Percentiles rank a stretch among this genome's conserved stretches.
Evolutionary conservation across 2,797 vertebrate genomes (phyloP).

Genomic region (Psittacula echo): DNA sequence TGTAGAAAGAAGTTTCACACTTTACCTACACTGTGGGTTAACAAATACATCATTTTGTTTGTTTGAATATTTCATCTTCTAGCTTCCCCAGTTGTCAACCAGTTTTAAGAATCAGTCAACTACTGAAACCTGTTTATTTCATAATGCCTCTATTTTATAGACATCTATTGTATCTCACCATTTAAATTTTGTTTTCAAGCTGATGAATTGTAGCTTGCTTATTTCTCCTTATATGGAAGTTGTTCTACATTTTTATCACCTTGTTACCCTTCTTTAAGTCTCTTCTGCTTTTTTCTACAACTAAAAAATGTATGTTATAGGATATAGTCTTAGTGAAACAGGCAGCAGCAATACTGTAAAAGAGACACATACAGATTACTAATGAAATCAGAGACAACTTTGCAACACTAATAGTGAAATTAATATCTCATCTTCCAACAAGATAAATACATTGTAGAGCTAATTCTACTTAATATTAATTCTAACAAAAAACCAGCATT

Average conservation of each 20-base stretch:
- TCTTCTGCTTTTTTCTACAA: neutral
- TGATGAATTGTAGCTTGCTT: neutral
- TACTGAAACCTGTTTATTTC: neutral
- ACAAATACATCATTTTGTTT: neutral
- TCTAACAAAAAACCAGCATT: neutral
- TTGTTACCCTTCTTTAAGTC: neutral
- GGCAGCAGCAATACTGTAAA: neutral
- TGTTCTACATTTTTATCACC: neutral
- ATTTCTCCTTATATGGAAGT: neutral
- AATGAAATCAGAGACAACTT: neutral
- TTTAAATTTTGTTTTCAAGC: neutral
- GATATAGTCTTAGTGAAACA: neutral
- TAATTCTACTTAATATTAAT: neutral
- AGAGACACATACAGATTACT: neutral
- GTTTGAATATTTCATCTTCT: neutral
- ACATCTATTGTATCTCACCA: neutral
- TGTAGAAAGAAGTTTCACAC: neutral
- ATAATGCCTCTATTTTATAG: neutral
- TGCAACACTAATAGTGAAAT: neutral
- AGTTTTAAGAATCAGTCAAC: neutral
- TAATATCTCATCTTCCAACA: neutral
- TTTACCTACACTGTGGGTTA: neutral
- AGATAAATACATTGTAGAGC: neutral
- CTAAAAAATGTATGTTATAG: neutral
- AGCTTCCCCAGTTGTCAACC: neutral